Percentiles rank a stretch among this genome's conserved stretches.
Evolutionary conservation across 2,888 invertebrate species (phyloP).

Genomic region (Boloria euphrosyne): DNA sequence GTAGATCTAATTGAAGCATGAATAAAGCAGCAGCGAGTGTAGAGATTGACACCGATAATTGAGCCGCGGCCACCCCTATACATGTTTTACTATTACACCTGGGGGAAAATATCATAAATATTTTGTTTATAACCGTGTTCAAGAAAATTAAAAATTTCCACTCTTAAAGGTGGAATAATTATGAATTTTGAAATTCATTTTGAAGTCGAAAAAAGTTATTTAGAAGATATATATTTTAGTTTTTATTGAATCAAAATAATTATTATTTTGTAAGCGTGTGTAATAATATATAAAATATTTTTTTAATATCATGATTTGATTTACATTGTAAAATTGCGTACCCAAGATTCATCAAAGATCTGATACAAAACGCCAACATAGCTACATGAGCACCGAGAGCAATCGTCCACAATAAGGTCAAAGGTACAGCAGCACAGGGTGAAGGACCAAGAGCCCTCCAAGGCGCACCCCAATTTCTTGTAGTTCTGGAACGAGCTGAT

Average conservation of each 20-base stretch:
- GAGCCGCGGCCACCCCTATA: constrained; percentile 75
- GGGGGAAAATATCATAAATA: constrained; percentile 7
- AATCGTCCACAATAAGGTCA: constrained; percentile 66
- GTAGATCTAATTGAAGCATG: constrained; percentile 69
- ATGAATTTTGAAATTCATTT: too few relatives aligned
- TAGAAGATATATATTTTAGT: too few relatives aligned
- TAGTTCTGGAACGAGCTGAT: constrained; percentile 60
- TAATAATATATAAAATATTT: neutral
- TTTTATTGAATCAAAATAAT: too few relatives aligned
- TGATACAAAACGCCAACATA: constrained; percentile 69
- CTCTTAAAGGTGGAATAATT: too few relatives aligned
- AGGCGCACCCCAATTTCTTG: constrained; percentile 65
- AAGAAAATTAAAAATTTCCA: neutral
- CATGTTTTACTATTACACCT: constrained; percentile 73
- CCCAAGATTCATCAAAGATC: constrained; percentile 73
- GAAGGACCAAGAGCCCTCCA: constrained; percentile 75
- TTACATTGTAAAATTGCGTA: constrained; percentile 44
- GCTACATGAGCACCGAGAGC: constrained; percentile 65
- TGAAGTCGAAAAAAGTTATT: too few relatives aligned
- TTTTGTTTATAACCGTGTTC: neutral
- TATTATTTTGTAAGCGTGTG: too few relatives aligned
- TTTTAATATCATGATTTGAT: neutral
- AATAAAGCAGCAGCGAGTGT: constrained; percentile 73
- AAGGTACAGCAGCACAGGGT: constrained; percentile 69
- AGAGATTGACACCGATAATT: constrained; percentile 67